Evolutionary conservation across 2,113 vertebrate species (phyloP).

Genomic region (Cercopithecus mona): DNA sequence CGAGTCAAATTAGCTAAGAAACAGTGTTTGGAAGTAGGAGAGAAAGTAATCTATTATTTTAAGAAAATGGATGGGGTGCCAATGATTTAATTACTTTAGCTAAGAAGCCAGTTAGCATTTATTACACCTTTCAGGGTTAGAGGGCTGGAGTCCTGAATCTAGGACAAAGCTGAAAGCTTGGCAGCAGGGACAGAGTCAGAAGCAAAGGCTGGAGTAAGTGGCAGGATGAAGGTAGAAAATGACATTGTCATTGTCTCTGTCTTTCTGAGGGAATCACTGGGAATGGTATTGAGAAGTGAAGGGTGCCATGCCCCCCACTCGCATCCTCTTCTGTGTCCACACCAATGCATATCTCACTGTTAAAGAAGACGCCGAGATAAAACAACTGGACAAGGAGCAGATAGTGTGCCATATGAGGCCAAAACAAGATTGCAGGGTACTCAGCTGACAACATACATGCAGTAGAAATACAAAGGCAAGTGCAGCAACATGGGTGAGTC

Average conservation of each 20-base stretch:
- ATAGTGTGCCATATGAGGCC: background rate
- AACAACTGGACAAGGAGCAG: background rate
- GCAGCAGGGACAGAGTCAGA: background rate
- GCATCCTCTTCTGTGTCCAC: background rate
- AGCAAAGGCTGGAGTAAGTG: background rate
- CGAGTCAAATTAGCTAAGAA: slow-evolving; percentile 61
- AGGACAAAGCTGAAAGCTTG: background rate
- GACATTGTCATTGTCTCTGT: background rate
- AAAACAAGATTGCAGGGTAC: background rate
- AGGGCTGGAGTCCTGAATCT: background rate
- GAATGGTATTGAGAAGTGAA: background rate
- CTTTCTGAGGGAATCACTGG: background rate
- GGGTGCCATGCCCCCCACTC: background rate
- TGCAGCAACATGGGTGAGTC: background rate
- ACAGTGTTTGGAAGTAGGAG: slow-evolving; percentile 45
- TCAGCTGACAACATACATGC: background rate
- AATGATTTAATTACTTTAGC: slow-evolving; percentile 47
- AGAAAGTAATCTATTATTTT: slow-evolving; percentile 65
- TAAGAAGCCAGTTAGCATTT: background rate
- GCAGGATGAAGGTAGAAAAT: background rate
- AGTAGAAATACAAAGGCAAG: background rate
- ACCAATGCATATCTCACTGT: background rate
- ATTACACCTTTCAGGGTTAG: background rate
- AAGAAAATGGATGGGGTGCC: slow-evolving; percentile 23
- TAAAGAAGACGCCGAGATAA: background rate